These are phyloP conservation scores for Drosophila diplacantha DNA, from an alignment of 2,888 invertebrate species.

Conservation along the genomic window DNA sequence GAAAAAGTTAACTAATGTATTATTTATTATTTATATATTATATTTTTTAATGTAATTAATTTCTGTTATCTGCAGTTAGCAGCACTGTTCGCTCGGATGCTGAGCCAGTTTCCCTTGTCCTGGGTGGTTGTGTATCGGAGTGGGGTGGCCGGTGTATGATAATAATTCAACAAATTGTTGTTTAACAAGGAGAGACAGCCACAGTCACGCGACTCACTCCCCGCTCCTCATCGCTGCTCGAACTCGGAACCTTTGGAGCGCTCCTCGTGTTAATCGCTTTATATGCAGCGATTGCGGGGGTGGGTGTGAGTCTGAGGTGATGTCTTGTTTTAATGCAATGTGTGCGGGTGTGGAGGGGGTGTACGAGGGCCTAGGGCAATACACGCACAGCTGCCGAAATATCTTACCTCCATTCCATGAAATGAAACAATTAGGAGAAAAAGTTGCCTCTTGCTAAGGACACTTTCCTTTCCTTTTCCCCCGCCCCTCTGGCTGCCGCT, in stretches of 20 bases:
- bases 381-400: slow-evolving; percentile 73
- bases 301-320: slow-evolving; percentile 39
- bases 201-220: slow-evolving; percentile 52
- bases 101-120: slow-evolving; percentile 24
- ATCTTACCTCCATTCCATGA: slow-evolving; percentile 72
- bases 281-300: slow-evolving; percentile 58
- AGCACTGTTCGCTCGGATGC: slow-evolving; percentile 18
- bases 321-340: slow-evolving; percentile 68
- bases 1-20: too few relatives aligned
- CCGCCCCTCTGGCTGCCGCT: background rate
- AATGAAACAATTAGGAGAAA: slow-evolving; percentile 73
- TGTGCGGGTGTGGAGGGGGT: slow-evolving; percentile 23
- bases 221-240: background rate
- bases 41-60: too few relatives aligned
- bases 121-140: slow-evolving; percentile 11
- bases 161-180: slow-evolving; percentile 73
- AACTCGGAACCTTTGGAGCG: slow-evolving; percentile 33
- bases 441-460: slow-evolving; percentile 66
- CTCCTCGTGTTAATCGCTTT: slow-evolving; percentile 69
- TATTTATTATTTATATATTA: too few relatives aligned
- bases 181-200: slow-evolving; percentile 68
- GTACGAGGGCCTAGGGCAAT: slow-evolving; percentile 65
- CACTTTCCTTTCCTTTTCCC: slow-evolving; percentile 22
- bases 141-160: slow-evolving; percentile 46
- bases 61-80: background rate